Percentiles rank a stretch among this genome's conserved stretches.
These are phyloP conservation scores for Rhamnusium bicolor DNA, from an alignment of 2,888 invertebrate species.

Conservation along the genomic window DNA sequence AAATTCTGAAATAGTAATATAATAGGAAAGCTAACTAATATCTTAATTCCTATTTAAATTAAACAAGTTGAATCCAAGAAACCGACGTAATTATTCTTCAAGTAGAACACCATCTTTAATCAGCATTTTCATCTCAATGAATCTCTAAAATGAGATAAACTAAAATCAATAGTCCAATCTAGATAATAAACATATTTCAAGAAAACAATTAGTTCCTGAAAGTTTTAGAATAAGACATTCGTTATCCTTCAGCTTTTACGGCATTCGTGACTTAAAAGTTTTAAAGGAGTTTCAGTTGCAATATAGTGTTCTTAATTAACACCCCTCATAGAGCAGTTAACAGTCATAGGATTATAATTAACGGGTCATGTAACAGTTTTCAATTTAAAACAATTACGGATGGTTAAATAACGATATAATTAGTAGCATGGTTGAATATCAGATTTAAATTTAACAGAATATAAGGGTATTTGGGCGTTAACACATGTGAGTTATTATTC, in stretches of 20 bases:
- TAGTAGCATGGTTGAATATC: not conserved
- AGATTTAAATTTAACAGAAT: not conserved
- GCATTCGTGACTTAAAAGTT: conserved; percentile 17
- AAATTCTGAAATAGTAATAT: too few relatives aligned
- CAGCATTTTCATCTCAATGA: not conserved
- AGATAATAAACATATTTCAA: conserved; percentile 28
- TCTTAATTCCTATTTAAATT: too few relatives aligned
- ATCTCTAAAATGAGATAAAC: not conserved
- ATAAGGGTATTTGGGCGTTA: not conserved
- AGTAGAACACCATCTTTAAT: not conserved
- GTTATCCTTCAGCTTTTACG: conserved; percentile 2
- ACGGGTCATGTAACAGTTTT: not conserved
- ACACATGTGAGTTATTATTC: not conserved
- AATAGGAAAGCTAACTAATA: too few relatives aligned
- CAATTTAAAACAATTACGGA: conserved; percentile 16
- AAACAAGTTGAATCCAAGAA: not conserved
- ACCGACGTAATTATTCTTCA: not conserved
- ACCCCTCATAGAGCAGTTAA: conserved; percentile 1
- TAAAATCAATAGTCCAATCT: conserved; percentile 19
- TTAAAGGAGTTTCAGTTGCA: not conserved
- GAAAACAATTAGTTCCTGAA: conserved; percentile 19
- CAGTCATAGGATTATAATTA: conserved; percentile 5
- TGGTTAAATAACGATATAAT: not conserved
- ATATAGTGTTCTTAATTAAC: conserved; percentile 10
- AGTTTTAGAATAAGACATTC: conserved; percentile 18